Conservation (phyloP, 2,797 vertebrate species). For the Cossypha dichroa region DNA sequence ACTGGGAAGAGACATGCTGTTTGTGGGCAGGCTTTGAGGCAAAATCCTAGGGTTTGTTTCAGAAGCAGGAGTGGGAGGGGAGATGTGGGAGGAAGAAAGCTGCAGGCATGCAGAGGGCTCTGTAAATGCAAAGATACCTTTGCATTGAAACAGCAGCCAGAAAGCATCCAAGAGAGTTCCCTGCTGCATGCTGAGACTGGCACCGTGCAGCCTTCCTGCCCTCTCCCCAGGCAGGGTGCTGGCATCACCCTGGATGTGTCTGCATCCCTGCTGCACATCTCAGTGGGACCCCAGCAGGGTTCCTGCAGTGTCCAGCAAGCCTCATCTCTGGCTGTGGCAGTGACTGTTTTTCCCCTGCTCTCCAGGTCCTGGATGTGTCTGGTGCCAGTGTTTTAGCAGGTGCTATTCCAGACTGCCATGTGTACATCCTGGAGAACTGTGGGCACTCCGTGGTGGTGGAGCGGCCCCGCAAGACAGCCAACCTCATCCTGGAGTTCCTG, state of each 20-base stretch:
- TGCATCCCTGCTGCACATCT: not conserved
- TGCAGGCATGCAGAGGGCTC: not conserved
- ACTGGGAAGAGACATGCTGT: not conserved
- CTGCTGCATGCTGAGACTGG: not conserved
- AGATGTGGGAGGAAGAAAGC: not conserved
- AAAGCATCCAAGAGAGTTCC: not conserved
- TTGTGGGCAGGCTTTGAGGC: not conserved
- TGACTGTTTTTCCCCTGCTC: not conserved
- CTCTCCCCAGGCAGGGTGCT: rapidly evolving
- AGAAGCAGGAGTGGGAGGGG: not conserved
- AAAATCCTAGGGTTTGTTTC: not conserved
- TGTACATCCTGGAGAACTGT: conserved; percentile 89
- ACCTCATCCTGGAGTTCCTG: conserved; percentile 87
- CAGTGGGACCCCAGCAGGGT: rapidly evolving
- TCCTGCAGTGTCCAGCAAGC: not conserved
- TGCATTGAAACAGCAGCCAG: not conserved
- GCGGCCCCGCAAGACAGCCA: conserved; percentile 87
- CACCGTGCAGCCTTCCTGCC: not conserved
- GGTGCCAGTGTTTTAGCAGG: conserved; percentile 82
- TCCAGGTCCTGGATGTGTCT: conserved; percentile 89
- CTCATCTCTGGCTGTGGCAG: rapidly evolving
- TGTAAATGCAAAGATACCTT: not conserved
- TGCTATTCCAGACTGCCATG: conserved; percentile 79
- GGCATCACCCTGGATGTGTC: rapidly evolving
- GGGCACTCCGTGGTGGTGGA: conserved; percentile 92